Evolutionary conservation across 2,888 invertebrate genomes (phyloP).

Genomic region (Eurytoma adleriae): DNA sequence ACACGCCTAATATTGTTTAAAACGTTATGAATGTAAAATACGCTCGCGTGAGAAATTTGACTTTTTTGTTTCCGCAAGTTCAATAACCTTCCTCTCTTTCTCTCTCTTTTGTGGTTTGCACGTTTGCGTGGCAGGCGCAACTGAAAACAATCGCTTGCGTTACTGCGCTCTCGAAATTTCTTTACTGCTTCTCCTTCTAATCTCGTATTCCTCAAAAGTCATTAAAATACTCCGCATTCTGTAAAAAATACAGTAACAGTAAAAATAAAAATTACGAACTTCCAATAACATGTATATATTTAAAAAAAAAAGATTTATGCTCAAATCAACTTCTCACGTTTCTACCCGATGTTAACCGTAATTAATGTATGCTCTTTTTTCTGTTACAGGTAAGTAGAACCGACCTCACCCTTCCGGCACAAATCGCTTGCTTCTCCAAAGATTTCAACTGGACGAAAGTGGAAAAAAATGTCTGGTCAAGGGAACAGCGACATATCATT

Average conservation of each 20-base stretch:
- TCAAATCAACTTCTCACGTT: too few relatives aligned
- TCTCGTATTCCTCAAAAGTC: constrained; percentile 28
- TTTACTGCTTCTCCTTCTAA: constrained; percentile 23
- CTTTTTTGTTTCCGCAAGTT: constrained; percentile 39
- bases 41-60: constrained; percentile 38
- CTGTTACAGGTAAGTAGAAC: too few relatives aligned
- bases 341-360: too few relatives aligned
- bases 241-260: neutral
- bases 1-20: neutral
- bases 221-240: neutral
- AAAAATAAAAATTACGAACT: too few relatives aligned
- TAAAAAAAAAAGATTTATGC: too few relatives aligned
- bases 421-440: too few relatives aligned
- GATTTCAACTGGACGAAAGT: too few relatives aligned
- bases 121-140: constrained; percentile 40
- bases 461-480: too few relatives aligned
- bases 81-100: constrained; percentile 31
- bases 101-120: constrained; percentile 43
- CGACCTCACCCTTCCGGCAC: too few relatives aligned
- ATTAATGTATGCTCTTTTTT: too few relatives aligned
- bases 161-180: constrained; percentile 12
- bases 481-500: too few relatives aligned
- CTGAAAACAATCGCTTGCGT: constrained; percentile 43
- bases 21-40: constrained; percentile 9
- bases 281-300: too few relatives aligned